Percentiles rank a stretch among this genome's conserved stretches.
phyloP scores from a whole-genome alignment of 2,888 invertebrate species.

The Acronicta psi region DNA sequence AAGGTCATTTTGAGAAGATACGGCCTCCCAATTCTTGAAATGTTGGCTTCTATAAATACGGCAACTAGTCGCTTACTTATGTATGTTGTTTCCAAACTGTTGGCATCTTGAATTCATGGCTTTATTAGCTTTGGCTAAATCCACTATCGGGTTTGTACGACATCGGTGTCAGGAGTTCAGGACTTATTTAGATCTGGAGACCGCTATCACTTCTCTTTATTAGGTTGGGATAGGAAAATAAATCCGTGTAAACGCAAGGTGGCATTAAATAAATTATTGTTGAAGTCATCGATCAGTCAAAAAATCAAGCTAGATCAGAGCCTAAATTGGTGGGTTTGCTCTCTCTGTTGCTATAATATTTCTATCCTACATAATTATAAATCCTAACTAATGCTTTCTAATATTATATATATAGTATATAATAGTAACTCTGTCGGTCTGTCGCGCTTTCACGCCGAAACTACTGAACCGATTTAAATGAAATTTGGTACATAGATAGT shows the following conservation, averaged over 20 bases:
- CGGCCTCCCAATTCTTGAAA: constrained; percentile 49
- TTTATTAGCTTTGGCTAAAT: constrained; percentile 38
- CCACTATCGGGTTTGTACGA: constrained; percentile 32
- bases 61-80: constrained; percentile 60
- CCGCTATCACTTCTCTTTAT: constrained; percentile 43
- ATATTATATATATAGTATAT: too few species aligned
- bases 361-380: too few species aligned
- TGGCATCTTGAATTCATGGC: constrained; percentile 37
- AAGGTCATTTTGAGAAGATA: constrained; percentile 63
- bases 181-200: constrained; percentile 27
- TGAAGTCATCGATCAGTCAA: background rate
- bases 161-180: constrained; percentile 15
- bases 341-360: too few species aligned
- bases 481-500: too few species aligned
- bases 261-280: background rate
- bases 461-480: too few species aligned
- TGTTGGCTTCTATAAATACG: constrained; percentile 56
- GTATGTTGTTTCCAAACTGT: constrained; percentile 50
- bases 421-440: too few species aligned
- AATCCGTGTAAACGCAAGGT: constrained; percentile 16
- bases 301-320: too few species aligned
- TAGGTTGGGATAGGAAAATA: constrained; percentile 18
- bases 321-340: too few species aligned
- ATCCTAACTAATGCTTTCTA: too few species aligned
- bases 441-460: too few species aligned